phyloP scores from a whole-genome alignment of 2,113 vertebrate species.

The Amia ocellicauda region DNA sequence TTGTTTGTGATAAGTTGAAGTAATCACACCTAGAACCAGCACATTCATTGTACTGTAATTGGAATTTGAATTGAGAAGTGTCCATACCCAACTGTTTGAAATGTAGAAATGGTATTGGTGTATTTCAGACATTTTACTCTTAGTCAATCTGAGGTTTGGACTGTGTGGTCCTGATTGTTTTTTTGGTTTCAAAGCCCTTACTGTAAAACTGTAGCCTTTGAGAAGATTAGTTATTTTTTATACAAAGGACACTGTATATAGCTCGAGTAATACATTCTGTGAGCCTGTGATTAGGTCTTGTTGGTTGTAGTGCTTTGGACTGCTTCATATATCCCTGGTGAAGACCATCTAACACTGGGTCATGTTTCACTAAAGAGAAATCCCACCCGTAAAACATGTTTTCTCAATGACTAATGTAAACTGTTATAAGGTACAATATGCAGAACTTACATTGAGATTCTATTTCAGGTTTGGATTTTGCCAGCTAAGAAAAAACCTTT shows the following conservation, averaged over 20 bases:
- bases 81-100: no score
- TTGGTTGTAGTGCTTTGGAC: background rate
- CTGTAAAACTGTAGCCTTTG: constrained; percentile 42
- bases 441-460: background rate
- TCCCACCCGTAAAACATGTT: constrained; percentile 10
- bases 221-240: constrained; percentile 58
- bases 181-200: constrained; percentile 20
- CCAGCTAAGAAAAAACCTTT: background rate
- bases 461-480: background rate
- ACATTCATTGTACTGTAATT: no score
- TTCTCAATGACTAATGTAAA: no score
- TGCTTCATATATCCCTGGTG: background rate
- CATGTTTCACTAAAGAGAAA: constrained; percentile 10
- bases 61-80: no score
- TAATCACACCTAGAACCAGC: no score
- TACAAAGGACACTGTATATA: constrained; percentile 66
- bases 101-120: no score
- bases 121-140: no score
- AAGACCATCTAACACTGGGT: constrained; percentile 2
- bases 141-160: no score
- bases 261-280: constrained; percentile 33
- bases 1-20: no score
- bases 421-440: background rate
- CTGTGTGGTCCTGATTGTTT: background rate
- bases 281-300: constrained; percentile 9